A percentile compares a stretch with the other conserved stretches of the same genome.
Evolutionary conservation across 1,140 invertebrate species (phyloP).

Genomic region (Papilio machaon): DNA sequence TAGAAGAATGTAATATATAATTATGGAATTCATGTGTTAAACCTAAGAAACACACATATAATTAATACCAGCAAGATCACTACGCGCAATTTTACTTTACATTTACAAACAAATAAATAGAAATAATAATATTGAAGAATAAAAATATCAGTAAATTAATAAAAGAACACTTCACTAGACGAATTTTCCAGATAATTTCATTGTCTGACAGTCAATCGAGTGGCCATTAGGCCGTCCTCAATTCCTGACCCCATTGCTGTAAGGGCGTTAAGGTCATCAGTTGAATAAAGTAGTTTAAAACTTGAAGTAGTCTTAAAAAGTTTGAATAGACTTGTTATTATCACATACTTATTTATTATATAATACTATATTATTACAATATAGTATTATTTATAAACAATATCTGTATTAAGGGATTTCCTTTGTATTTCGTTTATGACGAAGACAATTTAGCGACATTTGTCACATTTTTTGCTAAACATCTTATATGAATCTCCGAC

Average conservation of each 20-base stretch:
- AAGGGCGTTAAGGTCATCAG: conserved; percentile 32
- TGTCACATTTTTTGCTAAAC: neutral
- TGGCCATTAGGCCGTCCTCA: conserved; percentile 30
- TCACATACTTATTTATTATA: neutral
- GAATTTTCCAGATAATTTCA: conserved; percentile 10
- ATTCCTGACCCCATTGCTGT: conserved; percentile 33
- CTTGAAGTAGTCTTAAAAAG: neutral
- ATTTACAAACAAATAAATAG: neutral
- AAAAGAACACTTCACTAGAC: neutral
- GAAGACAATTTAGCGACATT: neutral
- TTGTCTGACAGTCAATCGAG: conserved; percentile 36
- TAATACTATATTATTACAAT: too few relatives aligned
- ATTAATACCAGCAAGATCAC: too few relatives aligned
- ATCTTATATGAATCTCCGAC: neutral
- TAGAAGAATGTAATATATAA: too few relatives aligned
- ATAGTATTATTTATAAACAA: too few relatives aligned
- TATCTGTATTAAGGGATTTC: neutral
- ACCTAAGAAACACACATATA: too few relatives aligned
- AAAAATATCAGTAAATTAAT: neutral
- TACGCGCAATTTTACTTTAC: too few relatives aligned
- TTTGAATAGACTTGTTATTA: neutral
- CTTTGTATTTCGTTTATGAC: neutral
- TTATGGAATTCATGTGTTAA: too few relatives aligned
- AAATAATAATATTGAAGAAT: neutral
- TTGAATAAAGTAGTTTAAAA: conserved; percentile 7